Base-by-base conservation (phyloP, 1,140 invertebrate species). In the Diplogasteroides magnus region DNA sequence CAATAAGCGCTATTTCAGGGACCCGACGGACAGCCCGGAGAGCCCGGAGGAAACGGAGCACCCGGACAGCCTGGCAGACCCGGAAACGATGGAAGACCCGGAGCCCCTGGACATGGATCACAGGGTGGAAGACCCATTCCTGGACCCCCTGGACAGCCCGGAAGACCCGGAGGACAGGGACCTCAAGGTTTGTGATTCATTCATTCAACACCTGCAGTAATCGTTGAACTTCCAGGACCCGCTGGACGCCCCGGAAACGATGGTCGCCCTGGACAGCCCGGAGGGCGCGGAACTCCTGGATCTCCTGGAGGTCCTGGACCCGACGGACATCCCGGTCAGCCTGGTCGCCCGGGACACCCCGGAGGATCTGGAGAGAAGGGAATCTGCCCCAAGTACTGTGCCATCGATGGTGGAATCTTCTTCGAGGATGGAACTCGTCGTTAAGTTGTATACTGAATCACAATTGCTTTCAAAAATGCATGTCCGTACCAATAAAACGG, bases 371-470 rank as follows among this genome's bases (percentile, higher is more conserved):
- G 71, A 65, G 69, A 71, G 61, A 68, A 63, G 23, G 71, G 71
- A 57, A 68, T 69, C 61, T 72, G 71, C 48, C 71, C 71, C 61
- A 72, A 68, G 55, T 72, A 72, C 27, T 72, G 71, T 60, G 71
- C 71, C 67, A 61, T 69, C 66, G 71, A 72, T 48, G 71, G 71
- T 15, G 71, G 71, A 48, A 63, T 70, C 31, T 70, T 70, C 69
- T 70, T 70, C 64, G 69, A 66, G 26, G 69, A 70, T 57, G 63
- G 65, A 61, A 70, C 69, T 59, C 69, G 69, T 32, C 65, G 65
- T 31, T 31, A 57, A 37, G 31, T 31, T 67, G 57, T 31, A 58
- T 14, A n/a, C 15, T 48, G 63, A 65, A 56, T 19, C 3, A 56
- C 31, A 29, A 55, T 65, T 65, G 48, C 63, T n/a, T n/a, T n/a